Percentiles rank a stretch among this genome's conserved stretches.
phyloP scores from a whole-genome alignment of 53 echinoderm and acorn worm genomes.

The Pentamera pediparva region DNA sequence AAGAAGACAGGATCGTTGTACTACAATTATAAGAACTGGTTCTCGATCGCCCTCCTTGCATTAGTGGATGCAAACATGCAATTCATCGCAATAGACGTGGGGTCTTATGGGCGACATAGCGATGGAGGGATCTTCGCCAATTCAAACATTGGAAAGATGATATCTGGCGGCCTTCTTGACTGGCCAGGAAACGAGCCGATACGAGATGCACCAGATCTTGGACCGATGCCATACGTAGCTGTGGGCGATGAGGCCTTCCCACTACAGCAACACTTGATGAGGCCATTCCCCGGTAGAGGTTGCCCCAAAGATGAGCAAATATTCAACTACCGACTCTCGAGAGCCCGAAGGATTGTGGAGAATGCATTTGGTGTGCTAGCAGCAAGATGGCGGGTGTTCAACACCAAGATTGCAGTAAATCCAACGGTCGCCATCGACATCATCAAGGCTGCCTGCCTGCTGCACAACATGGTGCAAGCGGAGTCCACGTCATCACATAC shows the following conservation, averaged over 20 bases:
- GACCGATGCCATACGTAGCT: slow-evolving; percentile 39
- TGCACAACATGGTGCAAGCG: slow-evolving; percentile 38
- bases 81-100: too few relatives aligned
- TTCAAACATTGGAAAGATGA: slow-evolving; percentile 24
- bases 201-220: slow-evolving; percentile 22
- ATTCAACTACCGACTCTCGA: slow-evolving; percentile 26
- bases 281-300: slow-evolving; percentile 40
- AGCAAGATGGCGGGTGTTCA: slow-evolving; percentile 47
- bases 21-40: slow-evolving; percentile 35
- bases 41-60: slow-evolving; percentile 26
- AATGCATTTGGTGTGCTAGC: slow-evolving; percentile 38
- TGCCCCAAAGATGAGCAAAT: slow-evolving; percentile 13
- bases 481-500: background rate
- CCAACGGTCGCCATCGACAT: slow-evolving; percentile 15
- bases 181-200: slow-evolving; percentile 21
- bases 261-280: slow-evolving; percentile 33
- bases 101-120: slow-evolving; percentile 12
- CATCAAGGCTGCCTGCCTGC: slow-evolving; percentile 36
- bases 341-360: slow-evolving; percentile 38
- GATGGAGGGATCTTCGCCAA: slow-evolving; percentile 43
- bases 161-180: background rate
- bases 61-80: too few relatives aligned
- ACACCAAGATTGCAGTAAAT: slow-evolving; percentile 27
- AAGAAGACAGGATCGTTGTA: slow-evolving; percentile 21
- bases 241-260: slow-evolving; percentile 39